Conservation (phyloP, 1,140 invertebrate genomes). For the Drosophila sp. region DNA sequence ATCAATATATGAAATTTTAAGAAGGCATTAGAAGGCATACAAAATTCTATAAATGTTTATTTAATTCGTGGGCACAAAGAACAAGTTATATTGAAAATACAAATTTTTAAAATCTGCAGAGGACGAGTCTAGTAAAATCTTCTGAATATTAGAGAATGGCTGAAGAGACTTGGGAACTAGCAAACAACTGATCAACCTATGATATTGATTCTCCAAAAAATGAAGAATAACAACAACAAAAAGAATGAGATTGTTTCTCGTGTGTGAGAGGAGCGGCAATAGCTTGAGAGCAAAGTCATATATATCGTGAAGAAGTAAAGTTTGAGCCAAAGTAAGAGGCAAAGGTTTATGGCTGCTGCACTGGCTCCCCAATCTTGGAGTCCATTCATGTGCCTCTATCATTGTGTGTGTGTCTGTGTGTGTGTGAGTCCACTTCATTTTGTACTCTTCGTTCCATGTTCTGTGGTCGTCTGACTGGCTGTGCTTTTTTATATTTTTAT, state of each 20-base stretch:
- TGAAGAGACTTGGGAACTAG: no score
- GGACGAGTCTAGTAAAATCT: no score
- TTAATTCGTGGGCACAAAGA: no score
- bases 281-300: conserved; percentile 9
- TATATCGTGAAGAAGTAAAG: conserved; percentile 10
- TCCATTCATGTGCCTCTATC: conserved; percentile 42
- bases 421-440: conserved; percentile 70
- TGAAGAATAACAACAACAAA: neutral
- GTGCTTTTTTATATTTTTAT: conserved; percentile 33
- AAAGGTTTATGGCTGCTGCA: conserved; percentile 43
- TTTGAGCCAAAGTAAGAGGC: conserved; percentile 17
- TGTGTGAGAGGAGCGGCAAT: conserved; percentile 10
- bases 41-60: no score
- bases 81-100: no score
- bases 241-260: neutral
- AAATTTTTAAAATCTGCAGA: no score
- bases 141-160: no score
- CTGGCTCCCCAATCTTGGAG: conserved; percentile 40
- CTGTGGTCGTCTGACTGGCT: conserved; percentile 76
- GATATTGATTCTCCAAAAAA: neutral
- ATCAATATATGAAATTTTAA: no score
- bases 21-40: no score
- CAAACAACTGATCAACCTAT: no score
- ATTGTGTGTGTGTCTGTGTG: conserved; percentile 51
- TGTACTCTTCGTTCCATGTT: conserved; percentile 51